Base-by-base conservation (phyloP, 2,113 vertebrate species). In the Pollimyrus isidori region DNA sequence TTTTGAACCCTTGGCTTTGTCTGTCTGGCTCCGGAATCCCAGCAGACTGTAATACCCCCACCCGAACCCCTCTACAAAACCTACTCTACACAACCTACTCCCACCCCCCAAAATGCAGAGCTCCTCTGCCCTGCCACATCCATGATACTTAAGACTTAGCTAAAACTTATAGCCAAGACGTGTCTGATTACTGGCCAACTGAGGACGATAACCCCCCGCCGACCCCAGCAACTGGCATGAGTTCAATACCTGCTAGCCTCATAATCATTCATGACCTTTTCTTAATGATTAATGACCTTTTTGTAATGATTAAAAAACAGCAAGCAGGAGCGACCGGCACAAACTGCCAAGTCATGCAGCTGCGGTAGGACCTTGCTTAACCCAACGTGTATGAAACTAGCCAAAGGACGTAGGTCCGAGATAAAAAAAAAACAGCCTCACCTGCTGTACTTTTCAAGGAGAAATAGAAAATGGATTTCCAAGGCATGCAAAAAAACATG, bases 231-330 rank as follows among this genome's bases (percentile, higher is more conserved):
- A 4, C 73, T 13, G 35, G 73, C 73, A 39, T 7, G 30, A 5
- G 73, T 80, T 35, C 73, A 80, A 6, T 69, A 80, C 73, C 73
- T 42, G 73, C 73, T 39, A 7, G 35, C 35, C 62, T 13, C n/a
- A 10, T 69, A 69, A 69, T 69, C n/a, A 69, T 69, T 69, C 7
- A 69, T 80, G 73, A 80, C 35, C 73, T 42, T 69, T 69, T 42
- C 73, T 39, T 80, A 80, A 80, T 80, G 73, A 80, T 80, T 80
- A 80, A 80, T 80, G 73, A 80, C 73, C 73, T 80, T 42, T 80
- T 17, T 19, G 30, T 80, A 80, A 80, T 80, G 30, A 80, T 80
- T 80, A 42, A 39, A 39, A 42, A 80, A 42, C 35, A 80, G 35
- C 6, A 5, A 42, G 73, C 73, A 39, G 73, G 35, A 80, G 35